Percentiles rank a stretch among this genome's conserved stretches.
These are phyloP conservation scores for Morpho helenor DNA, from an alignment of 2,888 invertebrate genomes.

Conservation along the genomic window DNA sequence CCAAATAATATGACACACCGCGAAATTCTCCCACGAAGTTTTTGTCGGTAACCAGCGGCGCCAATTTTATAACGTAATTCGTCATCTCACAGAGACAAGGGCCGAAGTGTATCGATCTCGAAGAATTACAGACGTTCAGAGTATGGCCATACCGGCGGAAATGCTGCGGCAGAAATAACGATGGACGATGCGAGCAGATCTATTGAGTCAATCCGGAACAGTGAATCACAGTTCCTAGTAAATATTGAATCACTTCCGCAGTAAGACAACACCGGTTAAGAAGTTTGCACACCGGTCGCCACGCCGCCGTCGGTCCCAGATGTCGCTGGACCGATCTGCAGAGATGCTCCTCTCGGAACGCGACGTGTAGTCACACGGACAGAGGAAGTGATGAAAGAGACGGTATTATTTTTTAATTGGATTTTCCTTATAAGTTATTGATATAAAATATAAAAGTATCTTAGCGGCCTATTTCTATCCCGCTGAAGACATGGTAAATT, in stretches of 20 bases:
- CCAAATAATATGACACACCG: conserved; percentile 25
- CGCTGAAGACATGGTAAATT: too few relatives aligned
- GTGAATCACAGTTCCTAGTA: conserved; percentile 65
- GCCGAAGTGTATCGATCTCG: background rate
- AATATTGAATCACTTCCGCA: conserved; percentile 66
- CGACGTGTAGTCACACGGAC: too few relatives aligned
- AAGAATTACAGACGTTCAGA: conserved; percentile 3
- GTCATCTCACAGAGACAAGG: conserved; percentile 6
- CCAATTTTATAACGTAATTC: conserved; percentile 15
- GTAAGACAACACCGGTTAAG: conserved; percentile 8
- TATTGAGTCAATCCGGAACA: conserved; percentile 59
- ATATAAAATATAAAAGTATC: too few relatives aligned
- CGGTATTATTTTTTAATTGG: too few relatives aligned
- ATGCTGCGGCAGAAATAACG: background rate
- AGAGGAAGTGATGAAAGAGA: too few relatives aligned
- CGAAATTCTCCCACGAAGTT: conserved; percentile 32
- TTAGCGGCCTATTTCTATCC: too few relatives aligned
- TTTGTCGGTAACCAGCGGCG: conserved; percentile 24
- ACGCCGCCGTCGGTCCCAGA: too few relatives aligned
- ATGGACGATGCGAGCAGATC: conserved; percentile 23
- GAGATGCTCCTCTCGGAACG: background rate
- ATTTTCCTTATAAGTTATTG: too few relatives aligned
- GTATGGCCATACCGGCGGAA: conserved; percentile 1
- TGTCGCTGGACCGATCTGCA: too few relatives aligned
- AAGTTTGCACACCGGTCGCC: conserved; percentile 5